These are phyloP conservation scores for Alcedo atthis DNA, from an alignment of 2,797 vertebrate species.

Conservation along the genomic window DNA sequence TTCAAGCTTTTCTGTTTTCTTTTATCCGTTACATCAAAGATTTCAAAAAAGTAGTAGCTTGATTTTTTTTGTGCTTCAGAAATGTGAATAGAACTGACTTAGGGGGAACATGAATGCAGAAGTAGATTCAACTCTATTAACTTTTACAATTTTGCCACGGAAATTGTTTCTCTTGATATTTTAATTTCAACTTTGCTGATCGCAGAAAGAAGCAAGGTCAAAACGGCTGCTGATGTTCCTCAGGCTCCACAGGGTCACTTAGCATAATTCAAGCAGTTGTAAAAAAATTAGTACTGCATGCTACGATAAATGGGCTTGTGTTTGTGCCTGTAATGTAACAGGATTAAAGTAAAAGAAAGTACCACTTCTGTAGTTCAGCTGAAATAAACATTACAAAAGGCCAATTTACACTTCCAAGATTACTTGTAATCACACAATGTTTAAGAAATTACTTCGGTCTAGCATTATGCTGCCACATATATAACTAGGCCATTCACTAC, in stretches of 20 bases:
- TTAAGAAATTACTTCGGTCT: slow-evolving; percentile 33
- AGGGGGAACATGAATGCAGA: slow-evolving; percentile 24
- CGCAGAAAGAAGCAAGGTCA: neutral
- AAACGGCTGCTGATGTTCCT: neutral
- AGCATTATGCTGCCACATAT: neutral
- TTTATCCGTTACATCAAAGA: slow-evolving; percentile 62
- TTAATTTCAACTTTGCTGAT: slow-evolving; percentile 46
- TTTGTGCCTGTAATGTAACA: slow-evolving; percentile 7
- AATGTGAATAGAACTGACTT: slow-evolving; percentile 18
- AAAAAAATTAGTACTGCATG: neutral
- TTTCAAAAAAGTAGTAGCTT: neutral
- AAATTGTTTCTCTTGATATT: slow-evolving; percentile 55
- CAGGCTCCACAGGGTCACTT: neutral
- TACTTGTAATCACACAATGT: slow-evolving; percentile 5
- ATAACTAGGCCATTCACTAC: slow-evolving; percentile 9
- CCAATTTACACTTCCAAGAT: slow-evolving; percentile 49
- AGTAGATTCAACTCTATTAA: slow-evolving; percentile 60
- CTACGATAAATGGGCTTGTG: neutral
- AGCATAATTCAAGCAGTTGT: slow-evolving; percentile 5
- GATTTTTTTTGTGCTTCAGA: neutral
- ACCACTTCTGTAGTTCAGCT: neutral
- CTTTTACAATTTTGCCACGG: slow-evolving; percentile 35
- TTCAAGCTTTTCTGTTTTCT: slow-evolving; percentile 55
- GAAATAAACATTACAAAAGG: slow-evolving; percentile 62
- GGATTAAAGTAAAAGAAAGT: neutral